A percentile compares a stretch with the other conserved stretches of the same genome.
phyloP scores from a whole-genome alignment of 53 echinoderm and acorn worm genomes.

The Temnopleurus reevesii region DNA sequence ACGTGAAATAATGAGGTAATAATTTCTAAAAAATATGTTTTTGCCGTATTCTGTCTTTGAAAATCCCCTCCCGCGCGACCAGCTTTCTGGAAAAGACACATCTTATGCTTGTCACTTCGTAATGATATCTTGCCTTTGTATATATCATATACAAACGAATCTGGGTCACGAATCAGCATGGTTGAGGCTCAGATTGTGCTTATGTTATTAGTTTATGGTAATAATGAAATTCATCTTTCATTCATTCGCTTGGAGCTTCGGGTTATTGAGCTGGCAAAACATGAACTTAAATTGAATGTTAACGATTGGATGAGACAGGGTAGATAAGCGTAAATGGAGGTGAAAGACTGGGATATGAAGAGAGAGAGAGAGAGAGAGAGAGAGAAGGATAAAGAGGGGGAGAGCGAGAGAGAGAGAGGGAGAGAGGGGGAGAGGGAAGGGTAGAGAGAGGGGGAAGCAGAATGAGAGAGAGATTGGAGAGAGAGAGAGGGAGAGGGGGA shows the following conservation, averaged over 20 bases:
- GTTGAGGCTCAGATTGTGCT: not conserved
- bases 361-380: not conserved
- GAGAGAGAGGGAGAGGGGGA: not conserved
- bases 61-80: no score
- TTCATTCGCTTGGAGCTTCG: not conserved
- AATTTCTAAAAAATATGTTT: no score
- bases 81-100: no score
- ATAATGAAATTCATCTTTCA: not conserved
- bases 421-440: not conserved
- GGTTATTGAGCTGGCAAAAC: not conserved
- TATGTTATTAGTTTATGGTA: conserved; percentile 20
- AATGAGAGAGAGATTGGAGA: not conserved
- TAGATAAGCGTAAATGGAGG: not conserved
- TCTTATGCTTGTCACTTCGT: not conserved
- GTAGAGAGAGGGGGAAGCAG: not conserved
- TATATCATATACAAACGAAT: not conserved
- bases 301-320: not conserved
- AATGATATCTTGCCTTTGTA: not conserved
- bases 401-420: not conserved
- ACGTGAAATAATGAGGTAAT: no score
- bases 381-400: no score
- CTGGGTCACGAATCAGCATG: not conserved
- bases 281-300: not conserved
- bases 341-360: not conserved
- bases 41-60: no score